Conservation (phyloP, 2,797 vertebrate species). For the Sebastes nivosus region DNA sequence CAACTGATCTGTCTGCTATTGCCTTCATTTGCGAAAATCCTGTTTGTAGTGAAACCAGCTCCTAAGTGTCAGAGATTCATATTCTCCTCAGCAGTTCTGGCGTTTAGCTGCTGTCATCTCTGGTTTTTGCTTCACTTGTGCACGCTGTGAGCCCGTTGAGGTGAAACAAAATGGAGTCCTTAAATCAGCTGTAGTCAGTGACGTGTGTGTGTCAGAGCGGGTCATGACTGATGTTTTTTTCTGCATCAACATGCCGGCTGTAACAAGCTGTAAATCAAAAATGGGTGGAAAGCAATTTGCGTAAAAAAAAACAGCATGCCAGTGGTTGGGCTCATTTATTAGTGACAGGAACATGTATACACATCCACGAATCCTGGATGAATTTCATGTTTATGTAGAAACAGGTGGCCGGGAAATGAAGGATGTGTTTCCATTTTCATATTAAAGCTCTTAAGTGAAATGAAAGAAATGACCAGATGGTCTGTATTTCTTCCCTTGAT, state of each 20-base stretch:
- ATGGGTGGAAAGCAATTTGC: not conserved
- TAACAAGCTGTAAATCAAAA: slow-evolving; percentile 6
- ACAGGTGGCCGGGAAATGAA: slow-evolving; percentile 43
- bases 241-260: not conserved
- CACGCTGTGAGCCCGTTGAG: not conserved
- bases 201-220: not conserved
- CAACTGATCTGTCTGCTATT: not conserved
- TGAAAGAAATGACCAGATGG: slow-evolving; percentile 41
- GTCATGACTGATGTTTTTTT: slow-evolving; percentile 27
- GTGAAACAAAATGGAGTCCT: slow-evolving; percentile 8
- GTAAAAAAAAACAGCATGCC: not conserved
- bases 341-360: not conserved
- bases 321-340: not conserved
- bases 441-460: slow-evolving; percentile 25
- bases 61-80: not conserved
- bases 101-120: not conserved
- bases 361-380: not conserved
- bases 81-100: not conserved
- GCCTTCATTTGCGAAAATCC: not conserved
- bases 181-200: slow-evolving; percentile 17
- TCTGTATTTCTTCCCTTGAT: not conserved
- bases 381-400: slow-evolving; percentile 25
- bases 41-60: not conserved
- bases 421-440: slow-evolving; percentile 27
- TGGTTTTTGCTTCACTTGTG: not conserved